Evolutionary conservation across 2,888 invertebrate genomes (phyloP), one percentile per base, ranked within the genome.

Genomic region (Teleogryllus oceanicus): DNA sequence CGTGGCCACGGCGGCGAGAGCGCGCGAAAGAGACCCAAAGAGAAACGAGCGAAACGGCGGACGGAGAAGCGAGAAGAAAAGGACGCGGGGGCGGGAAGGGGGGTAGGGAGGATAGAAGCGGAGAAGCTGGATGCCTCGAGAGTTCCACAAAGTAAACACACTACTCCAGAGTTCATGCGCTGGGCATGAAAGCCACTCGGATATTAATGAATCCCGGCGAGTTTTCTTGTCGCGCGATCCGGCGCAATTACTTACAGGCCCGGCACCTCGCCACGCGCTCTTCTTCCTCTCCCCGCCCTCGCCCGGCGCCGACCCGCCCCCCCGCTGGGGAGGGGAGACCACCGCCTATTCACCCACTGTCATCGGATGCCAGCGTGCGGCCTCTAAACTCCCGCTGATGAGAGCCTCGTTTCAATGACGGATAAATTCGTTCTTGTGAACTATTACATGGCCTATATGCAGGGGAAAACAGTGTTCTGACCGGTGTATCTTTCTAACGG

Each of bases 121-220:
- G 37, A 37, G 37, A 37, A 37, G 37, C 37, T 37, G 37, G 37
- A 37, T 37, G 37, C 37, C 37, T 37, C 37, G 62, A 13, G 62
- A 62, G 13, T 75, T 76, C 79, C 79, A 37, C 76, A 76, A 76
- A 79, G 79, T 79, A 79, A 79, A 79, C 76, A 76, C 76, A 49
- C 78, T 49, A 37, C 37, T 37, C 37, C 74, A 78, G 50, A 78
- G 51, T 13, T 49, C 78, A 11, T 50, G 79, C 76, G 49, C 18
- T 21, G 76, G 20, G 50, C 75, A 51, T 76, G 21, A 24, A 75
- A 79, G 76, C 79, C 76, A 79, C 76, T 79, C 50, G 18, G 76
- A 79, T 79, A 79, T 79, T 79, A 79, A 79, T 79, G 78, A 78
- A 78, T 78, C 78, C 49, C 21, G 49, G 78, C 75, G 75, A 75